Percentiles rank a stretch among this genome's conserved stretches.
phyloP scores from a whole-genome alignment of 37 sponge, comb jelly and placozoan species.

The Diacarnus erythraeanus region DNA sequence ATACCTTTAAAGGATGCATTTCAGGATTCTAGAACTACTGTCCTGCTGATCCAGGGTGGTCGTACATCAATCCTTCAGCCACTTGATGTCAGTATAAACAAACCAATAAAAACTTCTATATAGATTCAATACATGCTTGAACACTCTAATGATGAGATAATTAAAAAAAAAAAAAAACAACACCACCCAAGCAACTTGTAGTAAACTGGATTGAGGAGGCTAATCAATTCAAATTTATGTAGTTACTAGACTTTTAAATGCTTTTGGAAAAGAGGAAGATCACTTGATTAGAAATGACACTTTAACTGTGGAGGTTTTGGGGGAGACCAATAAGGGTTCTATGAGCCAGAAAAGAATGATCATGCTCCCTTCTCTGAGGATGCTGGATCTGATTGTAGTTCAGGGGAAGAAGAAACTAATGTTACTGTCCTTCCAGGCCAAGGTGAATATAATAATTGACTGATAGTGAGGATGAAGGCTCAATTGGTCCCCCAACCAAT shows the following conservation, averaged over 20 bases:
- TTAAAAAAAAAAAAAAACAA: background rate
- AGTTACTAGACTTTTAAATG: conserved; percentile 36
- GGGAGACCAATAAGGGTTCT: background rate
- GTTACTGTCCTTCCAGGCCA: too few species aligned
- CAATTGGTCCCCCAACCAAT: background rate
- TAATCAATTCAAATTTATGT: background rate
- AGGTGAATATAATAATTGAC: too few species aligned
- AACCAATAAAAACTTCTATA: conserved; percentile 20
- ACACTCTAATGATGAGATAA: background rate
- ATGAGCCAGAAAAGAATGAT: background rate
- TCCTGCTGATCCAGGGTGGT: conserved; percentile 34
- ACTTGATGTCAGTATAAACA: too few species aligned
- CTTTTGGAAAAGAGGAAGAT: conserved; percentile 5
- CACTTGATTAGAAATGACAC: conserved; percentile 1
- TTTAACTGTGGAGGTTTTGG: background rate
- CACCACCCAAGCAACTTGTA: background rate
- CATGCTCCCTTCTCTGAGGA: background rate
- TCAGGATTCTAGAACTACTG: background rate
- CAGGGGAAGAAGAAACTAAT: too few species aligned
- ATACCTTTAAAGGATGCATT: conserved; percentile 17
- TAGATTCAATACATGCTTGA: conserved; percentile 6
- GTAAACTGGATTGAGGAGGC: conserved; percentile 20
- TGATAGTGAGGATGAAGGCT: too few species aligned
- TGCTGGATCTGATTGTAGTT: background rate
- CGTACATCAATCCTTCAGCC: too few species aligned